Conservation (phyloP, 2,113 vertebrate species). For the Hymenochirus boettgeri region DNA sequence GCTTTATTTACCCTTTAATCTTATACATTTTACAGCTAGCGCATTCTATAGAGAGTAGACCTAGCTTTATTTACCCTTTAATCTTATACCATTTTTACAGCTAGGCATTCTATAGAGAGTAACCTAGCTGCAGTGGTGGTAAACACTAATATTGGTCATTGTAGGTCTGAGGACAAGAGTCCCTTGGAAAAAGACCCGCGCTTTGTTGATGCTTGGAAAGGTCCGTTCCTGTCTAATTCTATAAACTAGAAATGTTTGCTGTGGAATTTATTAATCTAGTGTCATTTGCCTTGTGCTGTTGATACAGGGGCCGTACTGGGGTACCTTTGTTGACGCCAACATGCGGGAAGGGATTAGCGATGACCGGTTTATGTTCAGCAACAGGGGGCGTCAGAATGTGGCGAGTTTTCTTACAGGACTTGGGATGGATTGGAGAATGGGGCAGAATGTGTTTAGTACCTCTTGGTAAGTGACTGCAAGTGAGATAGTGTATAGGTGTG, state of each 20-base stretch:
- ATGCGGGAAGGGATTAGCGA: constrained; percentile 73
- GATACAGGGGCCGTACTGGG: constrained; percentile 66
- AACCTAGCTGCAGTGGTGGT: too few species aligned
- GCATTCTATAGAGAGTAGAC: too few species aligned
- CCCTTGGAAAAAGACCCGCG: constrained; percentile 68
- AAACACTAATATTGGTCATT: neutral
- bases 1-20: too few species aligned
- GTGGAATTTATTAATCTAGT: too few species aligned
- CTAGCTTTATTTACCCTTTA: too few species aligned
- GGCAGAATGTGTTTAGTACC: constrained; percentile 74
- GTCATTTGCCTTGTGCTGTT: constrained; percentile 43
- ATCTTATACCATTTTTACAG: too few species aligned
- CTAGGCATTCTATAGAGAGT: too few species aligned
- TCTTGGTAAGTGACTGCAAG: constrained; percentile 69
- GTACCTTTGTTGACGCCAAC: constrained; percentile 78
- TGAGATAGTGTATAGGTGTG: too few species aligned
- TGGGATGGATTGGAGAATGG: constrained; percentile 77
- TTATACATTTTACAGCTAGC: too few species aligned
- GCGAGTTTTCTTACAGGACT: constrained; percentile 79
- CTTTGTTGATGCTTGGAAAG: constrained; percentile 74
- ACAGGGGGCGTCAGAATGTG: constrained; percentile 74
- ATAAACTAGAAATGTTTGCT: too few species aligned
- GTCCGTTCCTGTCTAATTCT: constrained; percentile 49
- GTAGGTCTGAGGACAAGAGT: constrained; percentile 72
- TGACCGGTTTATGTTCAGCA: constrained; percentile 75